Percentiles rank a stretch among this genome's conserved stretches.
Conservation (phyloP, 2,797 vertebrate species). For the Luscinia luscinia region DNA sequence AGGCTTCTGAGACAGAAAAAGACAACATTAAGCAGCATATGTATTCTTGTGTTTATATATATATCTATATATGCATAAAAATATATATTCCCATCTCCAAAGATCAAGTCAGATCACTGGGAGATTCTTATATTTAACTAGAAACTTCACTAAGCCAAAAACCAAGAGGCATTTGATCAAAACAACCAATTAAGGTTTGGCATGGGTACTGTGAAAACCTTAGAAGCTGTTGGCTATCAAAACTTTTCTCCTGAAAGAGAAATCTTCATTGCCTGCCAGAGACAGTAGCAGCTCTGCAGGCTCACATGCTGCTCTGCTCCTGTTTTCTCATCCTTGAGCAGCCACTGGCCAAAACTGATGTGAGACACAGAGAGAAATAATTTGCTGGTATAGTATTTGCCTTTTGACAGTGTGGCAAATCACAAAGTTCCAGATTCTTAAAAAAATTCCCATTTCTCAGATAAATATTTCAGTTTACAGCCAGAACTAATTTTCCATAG, state of each 20-base stretch:
- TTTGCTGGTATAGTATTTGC: background rate
- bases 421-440: background rate
- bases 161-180: background rate
- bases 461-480: background rate
- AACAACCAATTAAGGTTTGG: constrained; percentile 19
- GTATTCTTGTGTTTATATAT: background rate
- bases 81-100: background rate
- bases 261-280: background rate
- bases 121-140: background rate
- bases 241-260: background rate
- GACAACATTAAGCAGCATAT: background rate
- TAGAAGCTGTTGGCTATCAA: background rate
- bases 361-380: background rate
- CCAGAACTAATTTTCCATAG: background rate
- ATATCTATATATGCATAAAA: background rate
- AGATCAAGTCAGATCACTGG: background rate
- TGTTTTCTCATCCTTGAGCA: background rate
- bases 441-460: background rate
- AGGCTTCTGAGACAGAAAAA: background rate
- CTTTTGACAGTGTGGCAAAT: background rate
- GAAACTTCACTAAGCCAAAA: background rate
- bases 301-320: background rate
- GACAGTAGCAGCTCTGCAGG: background rate
- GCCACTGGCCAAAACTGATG: background rate
- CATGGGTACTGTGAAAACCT: background rate